phyloP scores from a whole-genome alignment of 2,797 vertebrate species.

The Peromyscus nudipes region DNA sequence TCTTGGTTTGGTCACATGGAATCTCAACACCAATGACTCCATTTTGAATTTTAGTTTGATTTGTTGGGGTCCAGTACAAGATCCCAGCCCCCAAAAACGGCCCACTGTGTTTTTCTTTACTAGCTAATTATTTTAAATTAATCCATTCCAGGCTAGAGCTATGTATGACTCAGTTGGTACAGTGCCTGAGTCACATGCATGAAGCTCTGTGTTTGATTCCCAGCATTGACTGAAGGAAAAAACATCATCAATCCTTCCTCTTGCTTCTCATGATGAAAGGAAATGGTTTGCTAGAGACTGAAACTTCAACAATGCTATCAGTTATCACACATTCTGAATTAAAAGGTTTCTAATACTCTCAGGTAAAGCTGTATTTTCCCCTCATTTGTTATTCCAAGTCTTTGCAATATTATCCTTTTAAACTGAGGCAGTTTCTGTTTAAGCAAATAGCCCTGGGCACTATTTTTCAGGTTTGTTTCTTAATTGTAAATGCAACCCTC shows the following conservation, averaged over 20 bases:
- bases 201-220: background rate
- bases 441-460: background rate
- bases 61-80: background rate
- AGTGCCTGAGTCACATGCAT: background rate
- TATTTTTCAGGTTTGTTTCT: background rate
- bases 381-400: background rate
- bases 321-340: slow-evolving; percentile 37
- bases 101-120: background rate
- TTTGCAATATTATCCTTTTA: slow-evolving; percentile 26
- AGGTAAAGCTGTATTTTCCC: background rate
- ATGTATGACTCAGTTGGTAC: background rate
- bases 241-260: background rate
- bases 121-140: background rate
- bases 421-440: slow-evolving; percentile 42
- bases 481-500: background rate
- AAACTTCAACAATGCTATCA: background rate
- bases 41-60: background rate
- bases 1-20: background rate
- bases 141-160: background rate
- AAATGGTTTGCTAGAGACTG: background rate
- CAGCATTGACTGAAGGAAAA: background rate
- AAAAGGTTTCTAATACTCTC: slow-evolving; percentile 8
- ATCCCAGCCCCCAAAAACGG: background rate
- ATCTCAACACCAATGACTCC: background rate
- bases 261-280: slow-evolving; percentile 33